Percentiles rank a stretch among this genome's conserved stretches.
Conservation (phyloP, 2,113 vertebrate species). For the Chaenogobius annularis region DNA sequence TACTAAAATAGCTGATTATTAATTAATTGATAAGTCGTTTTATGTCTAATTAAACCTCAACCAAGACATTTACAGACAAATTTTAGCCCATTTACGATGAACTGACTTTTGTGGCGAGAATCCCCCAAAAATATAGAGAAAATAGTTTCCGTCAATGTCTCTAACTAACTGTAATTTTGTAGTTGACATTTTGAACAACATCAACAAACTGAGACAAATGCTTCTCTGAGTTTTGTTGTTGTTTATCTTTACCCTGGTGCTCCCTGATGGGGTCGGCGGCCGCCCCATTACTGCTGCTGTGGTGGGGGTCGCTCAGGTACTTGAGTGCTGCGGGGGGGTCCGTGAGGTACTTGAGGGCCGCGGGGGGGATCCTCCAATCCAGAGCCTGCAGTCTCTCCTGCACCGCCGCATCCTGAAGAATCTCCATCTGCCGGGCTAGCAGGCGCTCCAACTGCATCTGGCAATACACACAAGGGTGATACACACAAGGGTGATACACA, state of each 20-base stretch:
- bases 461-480: neutral
- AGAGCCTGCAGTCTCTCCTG: conserved; percentile 83
- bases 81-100: too few species aligned
- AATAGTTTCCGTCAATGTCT: neutral
- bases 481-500: too few species aligned
- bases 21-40: too few species aligned
- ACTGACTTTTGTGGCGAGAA: neutral
- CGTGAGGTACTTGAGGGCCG: conserved; percentile 81
- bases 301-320: conserved; percentile 80
- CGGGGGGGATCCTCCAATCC: conserved; percentile 84
- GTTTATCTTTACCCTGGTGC: conserved; percentile 75
- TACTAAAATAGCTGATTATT: too few species aligned
- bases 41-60: too few species aligned
- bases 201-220: neutral
- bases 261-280: conserved; percentile 73
- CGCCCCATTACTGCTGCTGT: conserved; percentile 80
- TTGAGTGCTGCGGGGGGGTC: conserved; percentile 83
- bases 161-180: neutral
- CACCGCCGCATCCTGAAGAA: conserved; percentile 87
- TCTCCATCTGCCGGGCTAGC: conserved; percentile 91
- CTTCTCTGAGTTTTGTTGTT: neutral
- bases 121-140: neutral
- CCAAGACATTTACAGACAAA: too few species aligned
- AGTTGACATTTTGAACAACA: neutral
- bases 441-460: conserved; percentile 90